Evolutionary conservation across 2,113 vertebrate species (phyloP).

Genomic region (Pristiophorus japonicus): DNA sequence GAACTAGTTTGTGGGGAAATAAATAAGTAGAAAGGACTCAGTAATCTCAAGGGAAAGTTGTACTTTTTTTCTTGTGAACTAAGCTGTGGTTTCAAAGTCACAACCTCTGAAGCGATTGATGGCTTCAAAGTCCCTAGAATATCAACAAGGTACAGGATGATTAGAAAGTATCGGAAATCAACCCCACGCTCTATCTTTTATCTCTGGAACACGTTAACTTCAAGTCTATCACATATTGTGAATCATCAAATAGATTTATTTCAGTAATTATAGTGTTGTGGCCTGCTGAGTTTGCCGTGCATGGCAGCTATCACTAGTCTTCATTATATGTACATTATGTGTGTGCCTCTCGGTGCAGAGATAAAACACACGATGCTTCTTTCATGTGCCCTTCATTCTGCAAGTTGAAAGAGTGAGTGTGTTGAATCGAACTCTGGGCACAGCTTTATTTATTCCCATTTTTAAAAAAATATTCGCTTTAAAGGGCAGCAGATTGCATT

Average conservation of each 20-base stretch:
- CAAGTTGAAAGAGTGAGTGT: background rate
- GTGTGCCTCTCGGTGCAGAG: background rate
- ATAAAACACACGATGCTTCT: conserved; percentile 18
- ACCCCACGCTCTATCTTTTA: background rate
- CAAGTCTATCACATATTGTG: conserved; percentile 4
- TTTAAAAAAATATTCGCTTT: background rate
- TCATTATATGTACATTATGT: conserved; percentile 27
- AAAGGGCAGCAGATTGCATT: background rate
- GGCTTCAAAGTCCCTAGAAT: background rate
- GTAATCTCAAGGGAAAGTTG: background rate
- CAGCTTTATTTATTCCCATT: background rate
- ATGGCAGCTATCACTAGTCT: conserved; percentile 19
- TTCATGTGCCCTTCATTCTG: conserved; percentile 30
- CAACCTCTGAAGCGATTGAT: background rate
- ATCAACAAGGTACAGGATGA: background rate
- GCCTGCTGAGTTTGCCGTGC: background rate
- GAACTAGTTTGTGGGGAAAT: background rate
- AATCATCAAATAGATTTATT: background rate
- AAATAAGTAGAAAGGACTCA: background rate
- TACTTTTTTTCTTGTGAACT: background rate
- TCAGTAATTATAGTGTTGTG: background rate
- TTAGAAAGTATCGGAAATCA: background rate
- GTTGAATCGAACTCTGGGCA: background rate
- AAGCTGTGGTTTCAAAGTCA: background rate
- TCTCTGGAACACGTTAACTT: background rate